phyloP scores from a whole-genome alignment of 2,113 vertebrate species.

The Phodopus roborovskii region DNA sequence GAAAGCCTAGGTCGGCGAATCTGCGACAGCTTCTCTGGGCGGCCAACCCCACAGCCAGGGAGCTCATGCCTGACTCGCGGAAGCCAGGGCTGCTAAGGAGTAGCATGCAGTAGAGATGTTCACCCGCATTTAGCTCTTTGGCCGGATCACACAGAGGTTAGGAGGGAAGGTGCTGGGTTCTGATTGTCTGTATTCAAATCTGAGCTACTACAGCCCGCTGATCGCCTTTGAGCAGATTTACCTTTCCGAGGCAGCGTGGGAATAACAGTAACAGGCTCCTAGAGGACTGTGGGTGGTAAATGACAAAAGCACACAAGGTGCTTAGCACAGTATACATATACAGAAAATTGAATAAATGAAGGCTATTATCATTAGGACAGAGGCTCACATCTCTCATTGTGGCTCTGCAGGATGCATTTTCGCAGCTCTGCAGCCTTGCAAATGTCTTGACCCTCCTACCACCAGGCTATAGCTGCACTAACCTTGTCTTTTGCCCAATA shows the following conservation, averaged over 20 bases:
- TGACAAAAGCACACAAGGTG: not conserved
- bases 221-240: conserved; percentile 9
- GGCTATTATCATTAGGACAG: conserved; percentile 26
- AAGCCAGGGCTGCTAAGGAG: not conserved
- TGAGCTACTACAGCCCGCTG: not conserved
- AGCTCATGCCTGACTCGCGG: not conserved
- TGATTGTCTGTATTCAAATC: not conserved
- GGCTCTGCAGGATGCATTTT: conserved; percentile 1
- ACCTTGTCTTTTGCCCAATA: not conserved
- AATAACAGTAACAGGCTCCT: not conserved
- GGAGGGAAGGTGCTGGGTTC: not conserved
- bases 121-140: not conserved
- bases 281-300: conserved; percentile 9
- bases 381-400: conserved; percentile 2
- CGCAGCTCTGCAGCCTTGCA: not conserved
- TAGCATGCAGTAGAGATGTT: not conserved
- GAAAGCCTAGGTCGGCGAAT: not conserved
- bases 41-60: accelerated
- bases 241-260: not conserved
- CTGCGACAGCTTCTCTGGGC: not conserved
- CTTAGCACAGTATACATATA: not conserved
- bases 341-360: not conserved
- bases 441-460: not conserved
- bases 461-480: not conserved
- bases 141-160: not conserved